Evolutionary conservation across 53 echinoderm and acorn worm species (phyloP).

Genomic region (Patiria pectinifera): DNA sequence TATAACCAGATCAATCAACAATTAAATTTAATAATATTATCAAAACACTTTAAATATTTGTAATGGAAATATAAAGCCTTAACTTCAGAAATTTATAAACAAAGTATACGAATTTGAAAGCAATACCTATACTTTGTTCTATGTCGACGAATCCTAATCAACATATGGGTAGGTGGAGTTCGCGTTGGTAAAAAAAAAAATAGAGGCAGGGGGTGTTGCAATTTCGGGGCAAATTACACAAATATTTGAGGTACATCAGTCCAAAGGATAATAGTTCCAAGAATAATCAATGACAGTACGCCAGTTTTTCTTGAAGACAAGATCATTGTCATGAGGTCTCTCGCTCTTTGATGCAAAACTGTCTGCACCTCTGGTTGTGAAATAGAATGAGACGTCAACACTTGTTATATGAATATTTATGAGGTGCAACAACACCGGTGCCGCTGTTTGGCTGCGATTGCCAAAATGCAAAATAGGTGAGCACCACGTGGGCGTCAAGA

Average conservation of each 20-base stretch:
- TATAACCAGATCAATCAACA: not conserved
- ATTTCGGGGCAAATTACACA: not conserved
- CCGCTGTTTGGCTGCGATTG: not conserved
- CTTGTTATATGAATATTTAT: slow-evolving; percentile 67
- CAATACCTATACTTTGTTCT: slow-evolving; percentile 28
- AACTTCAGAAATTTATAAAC: not conserved
- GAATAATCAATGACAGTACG: not conserved
- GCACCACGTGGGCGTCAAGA: slow-evolving; percentile 4
- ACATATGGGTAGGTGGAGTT: slow-evolving; percentile 67
- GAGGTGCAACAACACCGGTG: not conserved
- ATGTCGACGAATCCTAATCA: slow-evolving; percentile 69
- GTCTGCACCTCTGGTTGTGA: not conserved
- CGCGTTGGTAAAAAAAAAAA: slow-evolving; percentile 27
- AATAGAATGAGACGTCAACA: slow-evolving; percentile 36
- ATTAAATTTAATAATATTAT: not conserved
- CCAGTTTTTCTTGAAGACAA: not conserved
- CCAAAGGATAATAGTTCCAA: not conserved
- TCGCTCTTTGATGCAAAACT: not conserved
- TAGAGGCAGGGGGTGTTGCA: not conserved
- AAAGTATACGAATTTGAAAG: not conserved
- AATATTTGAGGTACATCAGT: not conserved
- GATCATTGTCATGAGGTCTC: not conserved
- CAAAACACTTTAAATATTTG: not conserved
- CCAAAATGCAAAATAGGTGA: slow-evolving; percentile 57
- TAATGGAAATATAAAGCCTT: not conserved